Evolutionary conservation across 2,888 invertebrate genomes (phyloP).

Genomic region (Timema cristinae): DNA sequence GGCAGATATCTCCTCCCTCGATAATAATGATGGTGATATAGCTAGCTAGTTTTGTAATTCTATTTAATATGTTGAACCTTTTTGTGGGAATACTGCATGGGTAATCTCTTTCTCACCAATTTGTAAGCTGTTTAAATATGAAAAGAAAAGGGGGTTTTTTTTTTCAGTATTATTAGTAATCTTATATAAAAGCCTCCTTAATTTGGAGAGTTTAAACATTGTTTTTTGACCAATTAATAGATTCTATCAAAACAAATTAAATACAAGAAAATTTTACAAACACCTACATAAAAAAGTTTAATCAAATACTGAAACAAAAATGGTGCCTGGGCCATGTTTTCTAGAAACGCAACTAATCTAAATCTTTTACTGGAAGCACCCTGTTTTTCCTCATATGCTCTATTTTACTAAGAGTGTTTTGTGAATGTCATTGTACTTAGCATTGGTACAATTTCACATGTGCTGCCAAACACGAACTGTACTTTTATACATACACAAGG

Average conservation of each 20-base stretch:
- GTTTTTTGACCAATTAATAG: too few species aligned
- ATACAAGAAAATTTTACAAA: slow-evolving; percentile 17
- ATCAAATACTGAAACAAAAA: slow-evolving; percentile 22
- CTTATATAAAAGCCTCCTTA: too few species aligned
- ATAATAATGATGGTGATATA: slow-evolving; percentile 29
- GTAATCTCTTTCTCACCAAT: too few species aligned
- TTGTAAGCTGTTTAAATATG: too few species aligned
- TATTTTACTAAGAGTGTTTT: slow-evolving; percentile 35
- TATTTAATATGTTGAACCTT: background rate
- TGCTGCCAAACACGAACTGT: slow-evolving; percentile 26
- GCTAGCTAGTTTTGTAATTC: slow-evolving; percentile 31
- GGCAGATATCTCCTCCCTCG: slow-evolving; percentile 31
- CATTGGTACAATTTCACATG: slow-evolving; percentile 13
- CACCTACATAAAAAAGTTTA: slow-evolving; percentile 5
- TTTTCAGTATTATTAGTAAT: too few species aligned
- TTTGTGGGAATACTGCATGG: too few species aligned
- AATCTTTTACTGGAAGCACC: background rate
- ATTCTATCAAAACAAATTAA: background rate
- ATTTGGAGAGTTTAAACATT: too few species aligned
- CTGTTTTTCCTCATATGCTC: slow-evolving; percentile 33
- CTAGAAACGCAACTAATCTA: slow-evolving; percentile 29
- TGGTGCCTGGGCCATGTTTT: slow-evolving; percentile 35
- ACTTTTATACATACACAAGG: slow-evolving; percentile 31
- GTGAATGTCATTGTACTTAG: slow-evolving; percentile 30
- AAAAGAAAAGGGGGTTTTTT: too few species aligned